phyloP scores from a whole-genome alignment of 1,140 invertebrate genomes.

The Sinella curviseta region DNA sequence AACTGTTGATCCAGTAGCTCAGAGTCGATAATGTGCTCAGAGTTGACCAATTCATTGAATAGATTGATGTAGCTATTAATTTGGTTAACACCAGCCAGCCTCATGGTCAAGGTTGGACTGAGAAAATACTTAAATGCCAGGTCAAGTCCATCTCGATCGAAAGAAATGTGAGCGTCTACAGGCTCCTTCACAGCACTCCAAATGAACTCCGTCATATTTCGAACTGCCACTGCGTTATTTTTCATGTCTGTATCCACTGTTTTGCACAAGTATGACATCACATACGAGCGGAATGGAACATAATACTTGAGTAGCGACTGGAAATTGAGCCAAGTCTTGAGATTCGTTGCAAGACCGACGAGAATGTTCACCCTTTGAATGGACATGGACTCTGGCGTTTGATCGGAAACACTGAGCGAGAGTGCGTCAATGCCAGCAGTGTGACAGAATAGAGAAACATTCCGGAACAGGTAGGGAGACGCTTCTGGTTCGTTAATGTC shows the following conservation, averaged over 20 bases:
- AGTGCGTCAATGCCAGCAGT: slow-evolving; percentile 82
- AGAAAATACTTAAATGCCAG: slow-evolving; percentile 91
- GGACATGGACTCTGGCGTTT: slow-evolving; percentile 72
- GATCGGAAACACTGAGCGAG: slow-evolving; percentile 76
- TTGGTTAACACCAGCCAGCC: slow-evolving; percentile 86
- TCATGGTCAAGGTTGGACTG: slow-evolving; percentile 87
- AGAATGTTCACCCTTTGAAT: slow-evolving; percentile 85
- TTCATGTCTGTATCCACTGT: slow-evolving; percentile 83
- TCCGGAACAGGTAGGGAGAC: slow-evolving; percentile 81
- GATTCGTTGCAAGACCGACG: slow-evolving; percentile 84
- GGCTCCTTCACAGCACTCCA: slow-evolving; percentile 92
- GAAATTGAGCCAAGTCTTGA: slow-evolving; percentile 92
- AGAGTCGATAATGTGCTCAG: slow-evolving; percentile 77
- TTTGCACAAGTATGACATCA: slow-evolving; percentile 89
- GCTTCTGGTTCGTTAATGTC: slow-evolving; percentile 90
- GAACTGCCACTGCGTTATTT: slow-evolving; percentile 63
- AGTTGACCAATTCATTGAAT: slow-evolving; percentile 85
- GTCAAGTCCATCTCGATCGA: slow-evolving; percentile 85
- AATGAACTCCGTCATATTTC: slow-evolving; percentile 92
- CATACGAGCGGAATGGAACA: slow-evolving; percentile 78
- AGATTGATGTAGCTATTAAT: slow-evolving; percentile 90
- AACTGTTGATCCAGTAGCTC: slow-evolving; percentile 80
- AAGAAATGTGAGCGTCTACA: slow-evolving; percentile 77
- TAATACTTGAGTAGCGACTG: slow-evolving; percentile 83
- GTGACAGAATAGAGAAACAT: slow-evolving; percentile 84